Percentiles rank a stretch among this genome's conserved stretches.
These are phyloP conservation scores for Pimephales promelas DNA, from an alignment of 2,113 vertebrate genomes.

Conservation along the genomic window DNA sequence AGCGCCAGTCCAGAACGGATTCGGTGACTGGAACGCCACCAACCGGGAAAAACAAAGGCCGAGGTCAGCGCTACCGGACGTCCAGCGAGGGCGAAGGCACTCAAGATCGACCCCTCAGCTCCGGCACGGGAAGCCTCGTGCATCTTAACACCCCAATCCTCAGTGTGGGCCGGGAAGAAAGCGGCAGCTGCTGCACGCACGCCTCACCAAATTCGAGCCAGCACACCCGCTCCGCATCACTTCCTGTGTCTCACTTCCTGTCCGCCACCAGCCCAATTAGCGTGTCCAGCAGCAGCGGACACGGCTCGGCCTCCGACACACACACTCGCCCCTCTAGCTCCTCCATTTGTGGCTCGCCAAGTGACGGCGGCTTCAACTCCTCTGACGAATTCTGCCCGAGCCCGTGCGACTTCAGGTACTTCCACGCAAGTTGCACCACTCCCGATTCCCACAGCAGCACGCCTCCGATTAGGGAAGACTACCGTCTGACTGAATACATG, in stretches of 20 bases:
- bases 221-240: slow-evolving; percentile 85
- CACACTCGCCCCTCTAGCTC: slow-evolving; percentile 85
- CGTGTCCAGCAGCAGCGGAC: slow-evolving; percentile 84
- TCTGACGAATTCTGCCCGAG: slow-evolving; percentile 92
- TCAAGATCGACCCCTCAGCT: slow-evolving; percentile 70
- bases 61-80: slow-evolving; percentile 80
- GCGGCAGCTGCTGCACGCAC: slow-evolving; percentile 38
- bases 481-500: slow-evolving; percentile 86
- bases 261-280: slow-evolving; percentile 84
- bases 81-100: slow-evolving; percentile 84
- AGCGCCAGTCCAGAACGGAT: slow-evolving; percentile 79
- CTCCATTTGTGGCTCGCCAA: slow-evolving; percentile 91
- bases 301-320: slow-evolving; percentile 81
- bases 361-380: slow-evolving; percentile 90
- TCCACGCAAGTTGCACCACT: slow-evolving; percentile 84
- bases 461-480: slow-evolving; percentile 79
- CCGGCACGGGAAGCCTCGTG: slow-evolving; percentile 53
- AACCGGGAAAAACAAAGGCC: slow-evolving; percentile 70
- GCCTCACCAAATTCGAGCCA: slow-evolving; percentile 56
- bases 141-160: slow-evolving; percentile 56
- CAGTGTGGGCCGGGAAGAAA: slow-evolving; percentile 55
- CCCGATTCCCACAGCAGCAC: slow-evolving; percentile 89
- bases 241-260: slow-evolving; percentile 85
- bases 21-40: slow-evolving; percentile 76
- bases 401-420: slow-evolving; percentile 81